These are phyloP conservation scores for Xestia xanthographa DNA, from an alignment of 2,888 invertebrate species.

Conservation along the genomic window DNA sequence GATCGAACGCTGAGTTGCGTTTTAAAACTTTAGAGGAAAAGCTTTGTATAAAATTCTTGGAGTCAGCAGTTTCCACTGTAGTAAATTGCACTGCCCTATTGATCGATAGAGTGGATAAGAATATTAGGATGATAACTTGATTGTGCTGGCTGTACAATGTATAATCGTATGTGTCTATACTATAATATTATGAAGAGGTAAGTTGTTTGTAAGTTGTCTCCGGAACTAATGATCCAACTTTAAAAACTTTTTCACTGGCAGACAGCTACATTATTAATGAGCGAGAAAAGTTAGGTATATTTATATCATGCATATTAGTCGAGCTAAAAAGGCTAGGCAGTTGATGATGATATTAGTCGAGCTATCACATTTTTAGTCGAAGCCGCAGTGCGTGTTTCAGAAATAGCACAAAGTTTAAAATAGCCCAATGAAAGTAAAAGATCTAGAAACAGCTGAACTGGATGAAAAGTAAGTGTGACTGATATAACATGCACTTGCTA, in stretches of 20 bases:
- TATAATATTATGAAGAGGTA: too few relatives aligned
- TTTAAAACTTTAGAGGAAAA: constrained; percentile 53
- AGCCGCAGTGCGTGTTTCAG: not conserved
- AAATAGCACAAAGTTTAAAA: not conserved
- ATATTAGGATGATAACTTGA: not conserved
- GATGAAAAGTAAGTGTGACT: not conserved
- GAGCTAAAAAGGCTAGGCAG: too few relatives aligned
- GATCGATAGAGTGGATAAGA: not conserved
- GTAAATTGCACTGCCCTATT: constrained; percentile 53
- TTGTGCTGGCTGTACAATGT: not conserved
- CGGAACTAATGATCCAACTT: too few relatives aligned
- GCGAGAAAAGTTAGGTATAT: too few relatives aligned
- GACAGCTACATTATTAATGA: too few relatives aligned
- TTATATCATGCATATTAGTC: too few relatives aligned
- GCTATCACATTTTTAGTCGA: too few relatives aligned
- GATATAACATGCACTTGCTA: not conserved
- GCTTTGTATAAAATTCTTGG: constrained; percentile 32
- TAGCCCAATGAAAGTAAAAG: not conserved
- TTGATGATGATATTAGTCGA: too few relatives aligned
- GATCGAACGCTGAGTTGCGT: constrained; percentile 62
- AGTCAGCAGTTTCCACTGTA: constrained; percentile 58
- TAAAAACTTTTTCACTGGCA: too few relatives aligned
- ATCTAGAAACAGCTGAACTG: not conserved
- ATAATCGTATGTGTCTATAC: not conserved
- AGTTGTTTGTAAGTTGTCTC: too few relatives aligned